These are phyloP conservation scores for Morpho helenor DNA, from an alignment of 2,888 invertebrate species.

Conservation along the genomic window DNA sequence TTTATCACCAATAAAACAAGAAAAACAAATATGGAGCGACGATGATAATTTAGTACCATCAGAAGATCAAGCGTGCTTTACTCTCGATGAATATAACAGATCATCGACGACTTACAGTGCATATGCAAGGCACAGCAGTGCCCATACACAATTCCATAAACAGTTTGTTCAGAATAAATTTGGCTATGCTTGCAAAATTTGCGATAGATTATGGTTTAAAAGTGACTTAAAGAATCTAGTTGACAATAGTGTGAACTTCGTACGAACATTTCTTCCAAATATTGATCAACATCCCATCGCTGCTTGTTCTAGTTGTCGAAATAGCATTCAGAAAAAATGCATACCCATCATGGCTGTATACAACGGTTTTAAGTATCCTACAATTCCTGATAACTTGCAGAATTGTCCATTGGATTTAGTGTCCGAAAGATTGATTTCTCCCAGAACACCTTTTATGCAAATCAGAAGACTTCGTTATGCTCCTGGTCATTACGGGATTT, in stretches of 20 bases:
- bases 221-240: conserved; percentile 25
- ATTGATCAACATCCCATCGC: neutral
- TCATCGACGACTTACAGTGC: neutral
- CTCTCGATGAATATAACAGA: neutral
- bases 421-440: conserved; percentile 33
- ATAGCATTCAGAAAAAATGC: conserved; percentile 16
- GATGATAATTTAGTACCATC: no score
- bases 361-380: conserved; percentile 36
- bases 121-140: neutral
- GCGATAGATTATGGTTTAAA: conserved; percentile 29
- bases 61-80: no score
- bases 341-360: conserved; percentile 22
- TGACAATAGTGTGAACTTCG: neutral
- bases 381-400: conserved; percentile 33
- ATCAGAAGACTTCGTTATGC: conserved; percentile 36
- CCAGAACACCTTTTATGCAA: conserved; percentile 37
- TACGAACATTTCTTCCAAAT: neutral
- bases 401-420: conserved; percentile 28
- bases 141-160: neutral
- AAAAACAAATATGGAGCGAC: no score
- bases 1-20: no score
- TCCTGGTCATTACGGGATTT: conserved; percentile 33
- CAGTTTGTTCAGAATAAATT: conserved; percentile 19
- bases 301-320: conserved; percentile 20
- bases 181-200: conserved; percentile 27